Evolutionary conservation across 2,888 invertebrate genomes (phyloP).

Genomic region (Sphinx pinastri): DNA sequence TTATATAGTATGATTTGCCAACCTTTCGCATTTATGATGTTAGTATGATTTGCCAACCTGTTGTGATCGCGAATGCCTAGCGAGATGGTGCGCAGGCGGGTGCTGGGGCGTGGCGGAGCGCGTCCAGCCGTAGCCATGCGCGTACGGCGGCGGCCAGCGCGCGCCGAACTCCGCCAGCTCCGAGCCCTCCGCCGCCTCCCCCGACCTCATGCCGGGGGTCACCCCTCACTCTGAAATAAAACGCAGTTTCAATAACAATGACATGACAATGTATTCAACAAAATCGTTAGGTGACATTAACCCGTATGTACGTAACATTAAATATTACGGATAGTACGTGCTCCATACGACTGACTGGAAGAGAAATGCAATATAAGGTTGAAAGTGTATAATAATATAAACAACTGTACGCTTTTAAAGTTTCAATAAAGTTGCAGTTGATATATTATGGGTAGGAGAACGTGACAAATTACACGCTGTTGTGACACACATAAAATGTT

Average conservation of each 20-base stretch:
- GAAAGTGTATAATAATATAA: too few species aligned
- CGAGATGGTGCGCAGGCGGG: constrained; percentile 79
- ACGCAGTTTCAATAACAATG: not conserved
- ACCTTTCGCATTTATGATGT: constrained; percentile 47
- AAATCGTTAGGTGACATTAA: not conserved
- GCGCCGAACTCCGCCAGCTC: constrained; percentile 82
- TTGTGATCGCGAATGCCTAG: constrained; percentile 80
- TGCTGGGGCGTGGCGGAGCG: constrained; percentile 82
- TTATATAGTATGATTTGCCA: too few species aligned
- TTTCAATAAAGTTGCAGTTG: too few species aligned
- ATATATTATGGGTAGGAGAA: too few species aligned
- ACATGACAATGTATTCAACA: too few species aligned
- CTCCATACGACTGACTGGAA: too few species aligned
- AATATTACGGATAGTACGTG: too few species aligned
- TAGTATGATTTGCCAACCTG: constrained; percentile 49
- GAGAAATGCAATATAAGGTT: too few species aligned
- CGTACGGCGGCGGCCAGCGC: constrained; percentile 84
- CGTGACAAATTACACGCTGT: too few species aligned
- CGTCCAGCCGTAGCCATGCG: constrained; percentile 82
- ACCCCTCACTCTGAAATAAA: constrained; percentile 58
- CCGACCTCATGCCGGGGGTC: constrained; percentile 85
- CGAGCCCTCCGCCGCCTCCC: constrained; percentile 83
- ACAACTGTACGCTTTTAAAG: too few species aligned
- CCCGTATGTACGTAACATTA: not conserved
- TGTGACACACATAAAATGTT: too few species aligned